phyloP scores from a whole-genome alignment of 2,797 vertebrate genomes.

The Columba guinea region DNA sequence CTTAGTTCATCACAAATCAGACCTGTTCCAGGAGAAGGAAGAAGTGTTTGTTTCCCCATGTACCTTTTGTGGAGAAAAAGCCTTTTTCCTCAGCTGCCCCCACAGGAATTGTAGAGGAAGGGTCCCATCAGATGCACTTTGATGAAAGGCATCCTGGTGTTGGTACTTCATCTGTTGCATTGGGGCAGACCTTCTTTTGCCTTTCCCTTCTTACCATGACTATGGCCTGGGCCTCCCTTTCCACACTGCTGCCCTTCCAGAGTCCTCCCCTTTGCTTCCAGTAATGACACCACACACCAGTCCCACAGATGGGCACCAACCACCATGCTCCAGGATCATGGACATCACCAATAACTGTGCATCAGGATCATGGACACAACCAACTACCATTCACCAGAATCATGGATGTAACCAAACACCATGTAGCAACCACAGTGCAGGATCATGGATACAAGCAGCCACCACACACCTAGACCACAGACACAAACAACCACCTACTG shows the following conservation, averaged over 20 bases:
- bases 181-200: neutral
- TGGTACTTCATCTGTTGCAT: neutral
- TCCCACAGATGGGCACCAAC: accelerated
- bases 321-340: too few species aligned
- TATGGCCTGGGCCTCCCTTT: neutral
- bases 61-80: neutral
- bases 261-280: neutral
- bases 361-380: accelerated
- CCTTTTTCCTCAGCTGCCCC: neutral
- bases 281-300: accelerated
- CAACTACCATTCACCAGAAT: neutral
- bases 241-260: accelerated
- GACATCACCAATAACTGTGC: too few species aligned
- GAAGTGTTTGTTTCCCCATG: neutral
- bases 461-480: accelerated
- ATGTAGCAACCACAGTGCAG: too few species aligned
- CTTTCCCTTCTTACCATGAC: neutral
- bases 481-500: accelerated
- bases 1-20: neutral
- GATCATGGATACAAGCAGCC: accelerated
- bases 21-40: neutral
- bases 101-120: accelerated
- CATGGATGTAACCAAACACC: accelerated
- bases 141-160: neutral
- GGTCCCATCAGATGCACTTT: neutral